phyloP scores from a whole-genome alignment of 2,797 vertebrate species.

The Remorina albescens region DNA sequence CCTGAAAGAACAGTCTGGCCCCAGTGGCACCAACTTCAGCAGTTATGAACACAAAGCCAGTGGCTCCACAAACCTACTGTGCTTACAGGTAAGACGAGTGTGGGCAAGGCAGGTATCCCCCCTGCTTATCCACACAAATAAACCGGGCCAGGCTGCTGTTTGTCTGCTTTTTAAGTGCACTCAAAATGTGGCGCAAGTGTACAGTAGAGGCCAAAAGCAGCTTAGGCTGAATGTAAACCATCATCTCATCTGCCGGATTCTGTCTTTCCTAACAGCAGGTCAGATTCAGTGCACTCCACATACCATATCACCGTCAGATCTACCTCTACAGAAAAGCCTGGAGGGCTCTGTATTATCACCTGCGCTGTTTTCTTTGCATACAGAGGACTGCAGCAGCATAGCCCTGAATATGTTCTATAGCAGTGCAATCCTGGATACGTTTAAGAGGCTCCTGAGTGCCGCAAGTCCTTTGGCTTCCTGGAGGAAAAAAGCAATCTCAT shows the following conservation, averaged over 20 bases:
- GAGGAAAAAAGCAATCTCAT: slow-evolving; percentile 52
- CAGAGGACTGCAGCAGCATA: slow-evolving; percentile 39
- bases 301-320: slow-evolving; percentile 48
- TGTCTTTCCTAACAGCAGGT: slow-evolving; percentile 43
- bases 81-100: slow-evolving; percentile 22
- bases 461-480: slow-evolving; percentile 23
- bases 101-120: slow-evolving; percentile 23
- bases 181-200: slow-evolving; percentile 13
- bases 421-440: slow-evolving; percentile 40
- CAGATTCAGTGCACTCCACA: slow-evolving; percentile 34
- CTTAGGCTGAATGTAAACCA: slow-evolving; percentile 42
- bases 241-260: slow-evolving; percentile 44
- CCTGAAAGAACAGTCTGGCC: slow-evolving; percentile 30
- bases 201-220: slow-evolving; percentile 20
- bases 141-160: slow-evolving; percentile 6
- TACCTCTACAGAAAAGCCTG: slow-evolving; percentile 28
- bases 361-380: slow-evolving; percentile 61
- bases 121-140: slow-evolving; percentile 34
- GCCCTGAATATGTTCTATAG: slow-evolving; percentile 35
- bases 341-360: slow-evolving; percentile 41
- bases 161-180: slow-evolving; percentile 33
- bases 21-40: slow-evolving; percentile 37
- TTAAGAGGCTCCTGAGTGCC: slow-evolving; percentile 51
- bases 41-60: slow-evolving; percentile 36
- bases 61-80: slow-evolving; percentile 16